These are phyloP conservation scores for Drosophila meridiana DNA, from an alignment of 2,888 invertebrate species.

Conservation along the genomic window DNA sequence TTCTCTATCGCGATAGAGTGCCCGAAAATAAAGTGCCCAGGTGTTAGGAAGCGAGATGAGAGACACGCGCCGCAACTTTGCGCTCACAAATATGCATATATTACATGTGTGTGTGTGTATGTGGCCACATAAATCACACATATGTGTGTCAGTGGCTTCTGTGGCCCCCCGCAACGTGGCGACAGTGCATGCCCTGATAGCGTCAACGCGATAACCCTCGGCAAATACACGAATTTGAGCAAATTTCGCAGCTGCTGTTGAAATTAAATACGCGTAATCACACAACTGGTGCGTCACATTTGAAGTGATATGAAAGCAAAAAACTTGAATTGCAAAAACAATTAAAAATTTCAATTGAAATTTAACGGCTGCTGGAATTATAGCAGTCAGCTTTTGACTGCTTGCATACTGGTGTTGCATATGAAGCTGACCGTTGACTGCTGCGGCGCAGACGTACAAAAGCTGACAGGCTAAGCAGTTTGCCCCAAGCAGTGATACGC, in stretches of 20 bases:
- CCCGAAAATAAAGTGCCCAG: constrained; percentile 20
- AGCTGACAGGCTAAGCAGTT: neutral
- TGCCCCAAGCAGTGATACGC: accelerated
- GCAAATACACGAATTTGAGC: neutral
- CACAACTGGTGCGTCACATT: neutral
- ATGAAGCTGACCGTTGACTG: neutral
- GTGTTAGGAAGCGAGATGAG: constrained; percentile 13
- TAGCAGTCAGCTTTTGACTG: constrained; percentile 12
- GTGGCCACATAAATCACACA: constrained; percentile 15
- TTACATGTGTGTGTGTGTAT: neutral
- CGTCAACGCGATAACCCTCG: neutral
- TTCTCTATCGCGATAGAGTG: neutral
- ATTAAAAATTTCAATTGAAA: neutral
- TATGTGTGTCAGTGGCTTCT: constrained; percentile 2
- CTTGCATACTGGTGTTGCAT: too few relatives aligned
- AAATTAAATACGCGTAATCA: neutral
- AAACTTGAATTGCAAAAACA: neutral
- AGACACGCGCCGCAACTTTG: constrained; percentile 39
- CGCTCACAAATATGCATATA: neutral
- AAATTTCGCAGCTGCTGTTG: neutral
- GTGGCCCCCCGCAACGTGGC: neutral
- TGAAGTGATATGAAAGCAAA: neutral
- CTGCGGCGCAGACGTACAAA: neutral
- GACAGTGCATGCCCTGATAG: constrained; percentile 12
- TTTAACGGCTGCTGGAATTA: neutral